Evolutionary conservation across 2,888 invertebrate genomes (phyloP).

Genomic region (Megaustenia siamemsis): DNA sequence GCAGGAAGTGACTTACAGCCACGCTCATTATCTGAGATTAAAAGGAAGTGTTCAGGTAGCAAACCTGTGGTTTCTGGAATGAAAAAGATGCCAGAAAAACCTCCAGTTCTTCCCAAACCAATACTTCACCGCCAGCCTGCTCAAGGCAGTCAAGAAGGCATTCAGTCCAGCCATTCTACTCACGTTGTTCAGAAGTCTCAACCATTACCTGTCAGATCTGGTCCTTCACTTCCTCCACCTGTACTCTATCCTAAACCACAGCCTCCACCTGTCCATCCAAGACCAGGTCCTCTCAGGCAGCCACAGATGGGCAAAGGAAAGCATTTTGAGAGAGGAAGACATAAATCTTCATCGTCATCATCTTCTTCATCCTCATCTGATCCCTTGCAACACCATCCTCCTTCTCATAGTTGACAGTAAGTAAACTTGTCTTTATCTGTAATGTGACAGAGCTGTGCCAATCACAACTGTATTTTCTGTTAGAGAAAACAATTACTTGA

Average conservation of each 20-base stretch:
- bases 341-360: slow-evolving; percentile 46
- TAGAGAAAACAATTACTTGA: background rate
- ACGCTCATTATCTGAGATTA: slow-evolving; percentile 7
- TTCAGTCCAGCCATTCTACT: background rate
- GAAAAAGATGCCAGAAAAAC: slow-evolving; percentile 40
- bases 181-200: slow-evolving; percentile 42
- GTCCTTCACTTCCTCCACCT: slow-evolving; percentile 19
- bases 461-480: background rate
- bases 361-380: slow-evolving; percentile 49
- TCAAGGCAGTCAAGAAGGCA: background rate
- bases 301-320: slow-evolving; percentile 54
- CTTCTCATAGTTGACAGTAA: slow-evolving; percentile 19
- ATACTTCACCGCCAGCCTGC: background rate
- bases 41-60: background rate
- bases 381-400: slow-evolving; percentile 16
- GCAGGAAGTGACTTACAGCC: background rate
- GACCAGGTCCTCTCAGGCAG: slow-evolving; percentile 39
- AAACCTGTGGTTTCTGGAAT: background rate
- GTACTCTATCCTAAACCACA: slow-evolving; percentile 41
- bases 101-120: slow-evolving; percentile 46
- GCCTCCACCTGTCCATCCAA: slow-evolving; percentile 29
- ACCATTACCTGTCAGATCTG: slow-evolving; percentile 1
- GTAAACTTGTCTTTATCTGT: background rate
- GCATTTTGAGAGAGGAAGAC: slow-evolving; percentile 46
- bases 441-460: background rate